A percentile compares a stretch with the other conserved stretches of the same genome.
Evolutionary conservation across 2,888 invertebrate species (phyloP).

Genomic region (Phymatocera aterrima): DNA sequence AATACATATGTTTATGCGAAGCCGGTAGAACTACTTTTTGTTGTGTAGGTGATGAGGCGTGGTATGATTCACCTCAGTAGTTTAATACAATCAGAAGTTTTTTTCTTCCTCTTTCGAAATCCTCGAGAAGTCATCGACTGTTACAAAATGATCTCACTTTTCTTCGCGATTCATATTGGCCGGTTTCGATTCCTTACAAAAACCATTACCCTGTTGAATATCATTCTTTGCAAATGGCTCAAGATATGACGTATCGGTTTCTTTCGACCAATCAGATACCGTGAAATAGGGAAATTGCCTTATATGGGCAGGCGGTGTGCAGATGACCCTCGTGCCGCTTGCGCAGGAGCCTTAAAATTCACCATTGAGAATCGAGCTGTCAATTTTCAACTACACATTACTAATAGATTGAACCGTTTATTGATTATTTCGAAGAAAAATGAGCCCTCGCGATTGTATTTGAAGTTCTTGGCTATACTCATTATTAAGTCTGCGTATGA

Average conservation of each 20-base stretch:
- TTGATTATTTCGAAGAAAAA: not conserved
- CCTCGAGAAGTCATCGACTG: constrained; percentile 23
- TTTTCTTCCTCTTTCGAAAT: too few relatives aligned
- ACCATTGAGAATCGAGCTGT: constrained; percentile 18
- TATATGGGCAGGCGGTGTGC: constrained; percentile 71
- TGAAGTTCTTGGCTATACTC: too few relatives aligned
- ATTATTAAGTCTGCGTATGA: too few relatives aligned
- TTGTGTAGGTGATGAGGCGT: constrained; percentile 48
- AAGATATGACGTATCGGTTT: constrained; percentile 62
- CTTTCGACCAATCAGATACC: constrained; percentile 70
- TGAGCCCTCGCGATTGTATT: too few relatives aligned
- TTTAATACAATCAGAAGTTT: constrained; percentile 54
- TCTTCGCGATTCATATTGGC: not conserved
- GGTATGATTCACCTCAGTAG: constrained; percentile 50
- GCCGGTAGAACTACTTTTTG: constrained; percentile 53
- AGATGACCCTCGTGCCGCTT: constrained; percentile 35
- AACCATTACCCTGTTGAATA: constrained; percentile 9
- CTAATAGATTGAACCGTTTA: too few relatives aligned
- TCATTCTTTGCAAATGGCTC: constrained; percentile 61
- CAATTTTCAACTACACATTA: constrained; percentile 43
- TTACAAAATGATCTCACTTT: constrained; percentile 29
- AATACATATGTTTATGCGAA: not conserved
- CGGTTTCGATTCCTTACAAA: not conserved
- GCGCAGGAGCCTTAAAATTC: constrained; percentile 52
- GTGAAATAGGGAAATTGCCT: constrained; percentile 75